Base-by-base conservation (phyloP, 2,113 vertebrate genomes). In the Rattus rattus region DNA sequence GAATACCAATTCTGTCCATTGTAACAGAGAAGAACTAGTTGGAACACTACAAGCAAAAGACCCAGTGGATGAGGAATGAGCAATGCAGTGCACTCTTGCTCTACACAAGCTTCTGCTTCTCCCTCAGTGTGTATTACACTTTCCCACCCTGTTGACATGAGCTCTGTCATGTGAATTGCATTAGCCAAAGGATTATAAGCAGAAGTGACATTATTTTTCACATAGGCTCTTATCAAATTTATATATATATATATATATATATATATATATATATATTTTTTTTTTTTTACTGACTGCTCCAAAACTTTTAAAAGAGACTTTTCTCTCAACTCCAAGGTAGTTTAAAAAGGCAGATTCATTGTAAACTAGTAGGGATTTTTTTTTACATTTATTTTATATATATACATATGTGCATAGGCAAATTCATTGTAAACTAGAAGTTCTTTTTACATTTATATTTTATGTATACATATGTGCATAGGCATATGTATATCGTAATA, bases 201-300 rank as follows among this genome's bases (percentile, higher is more conserved):
- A 81, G 81, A 92, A 30, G 17, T 87, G 52, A 87, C n/a, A 52
- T 43, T 24, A 14, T 96, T 94, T 39, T 93, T 22, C 47, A 72
- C 73, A 95, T n/a, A 77, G 43, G 8, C 5, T 77, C 87, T 84
- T 80, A 90, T 54, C 52, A 59, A 28, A 39, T 59, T 30, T 83
- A 12, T 65, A 39, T n/a, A n/a, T n/a, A n/a, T n/a, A n/a, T n/a
- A n/a, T n/a, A n/a, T n/a, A n/a, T n/a, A n/a, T n/a, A n/a, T n/a
- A n/a, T n/a, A n/a, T n/a, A n/a, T n/a, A n/a, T n/a, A n/a, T n/a
- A n/a, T n/a, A n/a, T n/a, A n/a, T n/a, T n/a, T n/a, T n/a, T n/a
- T n/a, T 6, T 87, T 92, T 67, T 76, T 47, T 14, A 24, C 65
- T 47, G 39, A 87, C 69, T 77, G 54, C 70, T 17, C n/a, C 22